Base-by-base conservation (phyloP, 1,140 invertebrate genomes). In the Euglossa dilemma region DNA sequence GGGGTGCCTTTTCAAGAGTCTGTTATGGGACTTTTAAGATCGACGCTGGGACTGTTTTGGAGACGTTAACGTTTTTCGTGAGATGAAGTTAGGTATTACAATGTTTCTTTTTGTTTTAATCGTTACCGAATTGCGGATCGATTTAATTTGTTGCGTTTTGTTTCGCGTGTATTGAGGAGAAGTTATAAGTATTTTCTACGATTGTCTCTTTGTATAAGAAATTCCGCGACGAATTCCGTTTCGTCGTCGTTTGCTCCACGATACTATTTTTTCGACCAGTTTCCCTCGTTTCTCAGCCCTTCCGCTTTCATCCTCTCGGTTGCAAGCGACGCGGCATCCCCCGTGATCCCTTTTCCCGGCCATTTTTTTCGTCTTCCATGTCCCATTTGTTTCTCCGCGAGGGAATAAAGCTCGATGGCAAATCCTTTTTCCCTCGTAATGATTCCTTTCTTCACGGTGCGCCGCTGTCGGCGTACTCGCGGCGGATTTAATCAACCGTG, bases 191-290 rank as follows among this genome's bases (percentile, higher is more conserved):
- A 36, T 36, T 4, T 36, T 36, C 36, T 36, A 36, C 36, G 36
- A 36, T 36, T 36, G 36, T 36, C 4, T 36, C 36, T 36, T 36
- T 36, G 4, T 12, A 50, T 11, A 14, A 9, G 9, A 50, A 12
- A 50, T 87, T 90, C 91, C 89, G 88, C 91, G 90, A 91, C 87
- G 91, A 92, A 91, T 80, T 50, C 83, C 84, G 87, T 85, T 88
- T 81, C 77, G 64, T 78, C 70, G 69, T 72, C 80, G 20, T 59
- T 64, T 69, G 14, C 43, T 59, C 61, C 20, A 16, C 36, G 57
- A 5, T 18, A 16, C 69, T 66, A 57, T 59, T 81, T 76, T 71
- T 59, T 70, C 25, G 25, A 59, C 52, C 67, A 57, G 52, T 45
- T 20, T 50, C 52, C 61, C 36, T 70, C 57, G 56, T 36, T 52